Evolutionary conservation across 2,888 invertebrate genomes (phyloP).

Genomic region (Plemyria rubiginata): DNA sequence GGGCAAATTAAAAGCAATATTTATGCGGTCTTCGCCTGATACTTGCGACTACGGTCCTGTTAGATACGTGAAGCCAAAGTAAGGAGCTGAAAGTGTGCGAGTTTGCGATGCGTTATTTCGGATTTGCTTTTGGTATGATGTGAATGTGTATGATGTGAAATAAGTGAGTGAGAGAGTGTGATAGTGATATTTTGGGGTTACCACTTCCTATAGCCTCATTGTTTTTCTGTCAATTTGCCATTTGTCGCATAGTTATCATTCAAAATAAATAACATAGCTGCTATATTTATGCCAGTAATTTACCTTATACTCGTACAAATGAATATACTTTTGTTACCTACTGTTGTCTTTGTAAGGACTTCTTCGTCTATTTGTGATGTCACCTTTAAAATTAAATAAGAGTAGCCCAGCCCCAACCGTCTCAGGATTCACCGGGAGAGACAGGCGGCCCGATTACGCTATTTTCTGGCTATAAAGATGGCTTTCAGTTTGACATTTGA

Average conservation of each 20-base stretch:
- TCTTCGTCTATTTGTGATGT: background rate
- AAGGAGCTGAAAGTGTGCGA: constrained; percentile 14
- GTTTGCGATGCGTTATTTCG: background rate
- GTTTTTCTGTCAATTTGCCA: background rate
- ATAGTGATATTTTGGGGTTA: background rate
- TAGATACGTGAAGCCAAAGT: constrained; percentile 27
- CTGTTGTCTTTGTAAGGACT: background rate
- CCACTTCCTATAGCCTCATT: background rate
- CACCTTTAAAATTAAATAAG: too few relatives aligned
- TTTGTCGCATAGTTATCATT: background rate
- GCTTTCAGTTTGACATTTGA: too few relatives aligned
- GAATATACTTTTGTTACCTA: too few relatives aligned
- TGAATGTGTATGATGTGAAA: background rate
- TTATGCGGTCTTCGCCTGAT: constrained; percentile 28
- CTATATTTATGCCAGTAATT: too few relatives aligned
- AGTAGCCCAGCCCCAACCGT: background rate
- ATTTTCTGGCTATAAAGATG: too few relatives aligned
- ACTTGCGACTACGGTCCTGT: constrained; percentile 9
- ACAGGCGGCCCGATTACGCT: too few relatives aligned
- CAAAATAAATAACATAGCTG: too few relatives aligned
- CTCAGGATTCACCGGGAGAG: background rate
- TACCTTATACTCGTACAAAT: background rate
- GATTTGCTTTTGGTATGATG: background rate
- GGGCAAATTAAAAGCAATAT: constrained; percentile 32
- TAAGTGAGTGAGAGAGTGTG: background rate